Evolutionary conservation across 2,888 invertebrate genomes (phyloP), one percentile per base, ranked within the genome.

Genomic region (Epirrhoe alternata): DNA sequence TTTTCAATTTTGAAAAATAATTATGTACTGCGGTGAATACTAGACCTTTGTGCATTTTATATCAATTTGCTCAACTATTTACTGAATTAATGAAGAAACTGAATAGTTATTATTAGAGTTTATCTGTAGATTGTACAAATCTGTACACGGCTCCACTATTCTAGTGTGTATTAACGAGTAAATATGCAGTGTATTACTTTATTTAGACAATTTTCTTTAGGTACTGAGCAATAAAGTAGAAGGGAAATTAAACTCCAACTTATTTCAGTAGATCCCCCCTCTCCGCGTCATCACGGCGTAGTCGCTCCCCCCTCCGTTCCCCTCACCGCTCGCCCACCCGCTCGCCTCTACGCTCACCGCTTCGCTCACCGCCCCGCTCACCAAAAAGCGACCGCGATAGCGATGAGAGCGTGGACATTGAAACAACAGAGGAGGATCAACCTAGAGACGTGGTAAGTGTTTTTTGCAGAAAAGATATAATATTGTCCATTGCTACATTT

Each of bases 351-450:
- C 86, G 76, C 69, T 89, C 80, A 55, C 88, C 82, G 55, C 86
- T 75, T 6, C 86, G 85, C 65, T 85, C 77, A 30, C 88, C 79
- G 67, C 87, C 82, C 49, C 88, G 78, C 70, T 93, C 86, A 72
- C 77, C 84, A 1, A 90, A 85, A 72, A 94, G 94, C 68, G 95
- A 95, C 63, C 94, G 95, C 10, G 96, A 96, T 76, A 96, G 97
- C 68, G 97, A 97, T 77, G 97, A 97, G 83, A 95, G 96, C 74
- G 97, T 97, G 10, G 97, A 97, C 80, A 97, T 97, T 73, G 97
- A 97, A 84, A 97, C 97, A 8, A 97, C 97, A 0, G 97, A 97
- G 78, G 97, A 97, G 74, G 96, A 96, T 68, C 89, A 86, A 51
- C 82, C 81, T 0, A 84, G 86, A 66, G 86, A 91, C 66, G 76